Base-by-base conservation (phyloP, 2,797 vertebrate species). In the Xenopus petersii region DNA sequence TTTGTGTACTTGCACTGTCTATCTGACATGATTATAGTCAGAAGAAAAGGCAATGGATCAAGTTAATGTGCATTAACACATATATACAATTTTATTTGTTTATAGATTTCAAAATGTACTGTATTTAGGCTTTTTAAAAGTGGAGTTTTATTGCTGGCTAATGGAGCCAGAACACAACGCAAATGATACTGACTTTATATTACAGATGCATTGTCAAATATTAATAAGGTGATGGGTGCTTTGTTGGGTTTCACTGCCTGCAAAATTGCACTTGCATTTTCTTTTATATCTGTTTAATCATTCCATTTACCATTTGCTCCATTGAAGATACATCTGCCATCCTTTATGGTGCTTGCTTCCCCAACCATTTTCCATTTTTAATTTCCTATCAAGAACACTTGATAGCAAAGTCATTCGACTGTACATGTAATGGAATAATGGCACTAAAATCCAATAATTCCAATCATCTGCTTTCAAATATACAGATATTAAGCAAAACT, bases 151-250 rank as follows among this genome's bases (percentile, higher is more conserved):
- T 42, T 42, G 36, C 36, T 42, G 36, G 36, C 36, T 42, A 42
- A 49, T 77, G 60, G 59, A 60, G 49, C 51, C 15, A 42, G 42
- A 64, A 62, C 42, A 77, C 55, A 10, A 58, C 12, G 2, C 49
- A 12, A 15, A 21, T 49, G 15, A 51, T 49, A 63, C 24, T 12
- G 24, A 30, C 33, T 51, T 36, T 75, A 70, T 55, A 13, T 60
- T 62, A 47, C 65, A 69, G 71, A 73, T 73, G 70, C 75, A 68
- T 73, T 67, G 11, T 78, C 65, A 78, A 78, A 73, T 64, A 78
- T 73, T 78, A 42, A 78, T 73, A 68, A 73, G 42, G 21, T 58
- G 54, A 69, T 49, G 54, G 42, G 58, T 69, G 71, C 64, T 65
- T 56, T 70, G 75, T 51, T 12, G 70, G 64, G 21, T 68, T 73